A percentile compares a stretch with the other conserved stretches of the same genome.
phyloP scores from a whole-genome alignment of 2,797 vertebrate genomes.

The Peromyscus melanophrys region DNA sequence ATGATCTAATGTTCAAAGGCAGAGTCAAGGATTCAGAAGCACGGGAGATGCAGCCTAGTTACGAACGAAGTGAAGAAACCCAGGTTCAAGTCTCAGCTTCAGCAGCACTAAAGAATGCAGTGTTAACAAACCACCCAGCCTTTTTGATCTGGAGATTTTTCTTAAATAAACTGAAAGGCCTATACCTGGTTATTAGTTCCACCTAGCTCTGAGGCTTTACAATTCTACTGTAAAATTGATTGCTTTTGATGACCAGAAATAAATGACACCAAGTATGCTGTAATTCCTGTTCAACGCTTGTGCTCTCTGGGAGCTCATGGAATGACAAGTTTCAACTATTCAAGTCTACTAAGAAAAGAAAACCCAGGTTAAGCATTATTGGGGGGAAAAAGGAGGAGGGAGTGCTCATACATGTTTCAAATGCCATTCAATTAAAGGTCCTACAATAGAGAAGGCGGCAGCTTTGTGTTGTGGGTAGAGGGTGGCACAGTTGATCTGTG shows the following conservation, averaged over 20 bases:
- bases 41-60: slow-evolving; percentile 5
- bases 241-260: slow-evolving; percentile 74
- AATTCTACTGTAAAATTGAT: slow-evolving; percentile 68
- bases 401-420: slow-evolving; percentile 63
- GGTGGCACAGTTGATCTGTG: slow-evolving; percentile 57
- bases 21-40: slow-evolving; percentile 25
- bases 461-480: slow-evolving; percentile 59
- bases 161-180: slow-evolving; percentile 60
- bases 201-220: slow-evolving; percentile 53
- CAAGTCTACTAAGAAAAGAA: slow-evolving; percentile 47
- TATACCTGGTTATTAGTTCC: slow-evolving; percentile 53
- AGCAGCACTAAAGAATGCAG: neutral
- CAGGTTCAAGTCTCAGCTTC: slow-evolving; percentile 36
- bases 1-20: slow-evolving; percentile 40
- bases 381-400: neutral
- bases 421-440: slow-evolving; percentile 58
- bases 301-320: slow-evolving; percentile 60
- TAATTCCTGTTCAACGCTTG: slow-evolving; percentile 67
- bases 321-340: slow-evolving; percentile 63
- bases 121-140: slow-evolving; percentile 50
- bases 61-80: slow-evolving; percentile 59
- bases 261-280: slow-evolving; percentile 51
- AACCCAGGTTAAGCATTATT: slow-evolving; percentile 31
- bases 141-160: slow-evolving; percentile 65
- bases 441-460: slow-evolving; percentile 26